A percentile compares a stretch with the other conserved stretches of the same genome.
Conservation (phyloP, 2,797 vertebrate species). For the Myotis myotis region DNA sequence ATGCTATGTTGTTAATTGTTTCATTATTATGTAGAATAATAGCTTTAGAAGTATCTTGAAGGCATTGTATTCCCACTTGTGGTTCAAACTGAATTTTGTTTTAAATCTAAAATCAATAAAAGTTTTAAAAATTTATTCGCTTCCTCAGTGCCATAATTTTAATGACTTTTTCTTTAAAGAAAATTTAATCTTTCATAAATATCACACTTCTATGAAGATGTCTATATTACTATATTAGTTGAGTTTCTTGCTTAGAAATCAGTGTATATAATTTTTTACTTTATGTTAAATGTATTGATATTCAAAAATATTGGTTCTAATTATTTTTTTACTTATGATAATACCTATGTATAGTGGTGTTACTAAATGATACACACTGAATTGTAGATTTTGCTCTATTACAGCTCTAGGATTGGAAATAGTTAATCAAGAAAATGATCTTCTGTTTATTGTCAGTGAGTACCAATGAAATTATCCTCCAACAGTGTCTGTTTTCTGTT, state of each 20-base stretch:
- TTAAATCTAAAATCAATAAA: slow-evolving; percentile 74
- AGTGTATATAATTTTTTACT: neutral
- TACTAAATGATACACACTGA: neutral
- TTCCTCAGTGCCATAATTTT: slow-evolving; percentile 55
- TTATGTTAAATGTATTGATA: slow-evolving; percentile 41
- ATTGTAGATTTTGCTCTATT: slow-evolving; percentile 24
- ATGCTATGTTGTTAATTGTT: slow-evolving; percentile 47
- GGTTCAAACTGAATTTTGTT: slow-evolving; percentile 57
- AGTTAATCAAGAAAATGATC: slow-evolving; percentile 2
- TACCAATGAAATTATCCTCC: neutral
- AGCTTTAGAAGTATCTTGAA: slow-evolving; percentile 61
- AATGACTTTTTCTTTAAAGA: slow-evolving; percentile 39
- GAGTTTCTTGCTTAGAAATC: slow-evolving; percentile 34
- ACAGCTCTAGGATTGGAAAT: neutral
- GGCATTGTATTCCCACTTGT: slow-evolving; percentile 47
- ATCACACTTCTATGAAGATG: neutral
- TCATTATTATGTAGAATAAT: slow-evolving; percentile 43
- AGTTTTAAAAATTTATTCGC: slow-evolving; percentile 31
- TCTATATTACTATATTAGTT: neutral
- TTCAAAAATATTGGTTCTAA: neutral
- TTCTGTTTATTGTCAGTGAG: neutral
- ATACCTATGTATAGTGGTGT: neutral
- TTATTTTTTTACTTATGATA: neutral
- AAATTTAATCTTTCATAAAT: slow-evolving; percentile 34
- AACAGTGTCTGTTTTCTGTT: neutral